Conservation (phyloP, 2,888 invertebrate genomes). For the Anthophora plumipes region DNA sequence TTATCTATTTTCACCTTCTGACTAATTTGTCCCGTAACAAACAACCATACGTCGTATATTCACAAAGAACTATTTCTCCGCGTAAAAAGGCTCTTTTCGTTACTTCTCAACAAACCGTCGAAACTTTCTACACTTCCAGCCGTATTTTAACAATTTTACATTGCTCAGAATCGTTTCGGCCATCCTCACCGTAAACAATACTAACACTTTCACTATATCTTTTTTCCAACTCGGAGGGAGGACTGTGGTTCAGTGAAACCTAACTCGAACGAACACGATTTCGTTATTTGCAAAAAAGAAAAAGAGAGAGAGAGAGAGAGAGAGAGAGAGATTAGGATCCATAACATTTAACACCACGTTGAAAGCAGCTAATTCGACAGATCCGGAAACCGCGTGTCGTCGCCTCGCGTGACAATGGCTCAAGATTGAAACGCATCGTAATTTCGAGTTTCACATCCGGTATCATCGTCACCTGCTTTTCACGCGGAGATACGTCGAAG, state of each 20-base stretch:
- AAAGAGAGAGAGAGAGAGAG: too few species aligned
- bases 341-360: too few species aligned
- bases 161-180: not conserved
- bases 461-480: conserved; percentile 53
- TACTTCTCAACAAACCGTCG: not conserved
- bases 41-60: too few species aligned
- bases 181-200: conserved; percentile 1
- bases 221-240: conserved; percentile 1
- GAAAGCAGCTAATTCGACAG: not conserved
- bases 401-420: conserved; percentile 49
- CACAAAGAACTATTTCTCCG: not conserved
- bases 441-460: conserved; percentile 74
- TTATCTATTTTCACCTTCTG: too few species aligned
- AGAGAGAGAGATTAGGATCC: too few species aligned
- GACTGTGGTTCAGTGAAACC: conserved; percentile 3
- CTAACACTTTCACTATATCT: conserved; percentile 10
- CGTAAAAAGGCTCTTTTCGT: not conserved
- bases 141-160: not conserved
- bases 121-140: not conserved
- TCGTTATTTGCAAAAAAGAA: not conserved
- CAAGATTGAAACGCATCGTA: conserved; percentile 57
- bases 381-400: conserved; percentile 22
- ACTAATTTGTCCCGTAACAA: too few species aligned
- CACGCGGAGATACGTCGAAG: conserved; percentile 54
- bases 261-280: not conserved